Evolutionary conservation across 2,888 invertebrate species (phyloP).

Genomic region (Plagodis dolabraria): DNA sequence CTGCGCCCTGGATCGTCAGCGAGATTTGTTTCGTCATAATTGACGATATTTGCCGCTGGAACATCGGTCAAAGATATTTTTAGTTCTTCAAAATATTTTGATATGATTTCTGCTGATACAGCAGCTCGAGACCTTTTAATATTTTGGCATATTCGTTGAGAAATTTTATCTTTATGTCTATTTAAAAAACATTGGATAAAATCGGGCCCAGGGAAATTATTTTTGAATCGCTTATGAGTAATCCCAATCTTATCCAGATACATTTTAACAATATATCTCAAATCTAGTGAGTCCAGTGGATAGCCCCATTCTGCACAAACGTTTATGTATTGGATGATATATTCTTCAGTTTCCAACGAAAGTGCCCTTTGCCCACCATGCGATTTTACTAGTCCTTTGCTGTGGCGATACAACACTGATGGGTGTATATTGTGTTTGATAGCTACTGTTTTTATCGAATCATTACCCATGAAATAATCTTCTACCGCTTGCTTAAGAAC

Average conservation of each 20-base stretch:
- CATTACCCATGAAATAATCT: not conserved
- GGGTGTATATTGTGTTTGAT: not conserved
- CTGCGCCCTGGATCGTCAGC: slow-evolving; percentile 21
- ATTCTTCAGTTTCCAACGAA: not conserved
- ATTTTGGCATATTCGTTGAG: not conserved
- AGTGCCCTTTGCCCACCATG: not conserved
- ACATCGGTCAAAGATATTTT: not conserved
- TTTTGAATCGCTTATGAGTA: not conserved
- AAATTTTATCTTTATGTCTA: not conserved
- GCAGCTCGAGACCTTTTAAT: not conserved
- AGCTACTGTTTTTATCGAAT: not conserved
- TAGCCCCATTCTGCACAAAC: not conserved
- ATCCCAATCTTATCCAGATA: not conserved
- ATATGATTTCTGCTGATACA: not conserved
- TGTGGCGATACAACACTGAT: not conserved
- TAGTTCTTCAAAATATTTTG: not conserved
- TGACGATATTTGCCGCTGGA: not conserved
- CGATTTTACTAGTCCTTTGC: not conserved
- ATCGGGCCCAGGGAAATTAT: not conserved
- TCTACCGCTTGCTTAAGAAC: not conserved
- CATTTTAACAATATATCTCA: not conserved
- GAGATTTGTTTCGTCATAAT: too few relatives aligned
- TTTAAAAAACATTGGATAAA: not conserved
- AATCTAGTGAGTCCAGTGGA: not conserved
- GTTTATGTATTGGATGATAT: not conserved